phyloP scores from a whole-genome alignment of 2,797 vertebrate species.

The Octomys mimax region DNA sequence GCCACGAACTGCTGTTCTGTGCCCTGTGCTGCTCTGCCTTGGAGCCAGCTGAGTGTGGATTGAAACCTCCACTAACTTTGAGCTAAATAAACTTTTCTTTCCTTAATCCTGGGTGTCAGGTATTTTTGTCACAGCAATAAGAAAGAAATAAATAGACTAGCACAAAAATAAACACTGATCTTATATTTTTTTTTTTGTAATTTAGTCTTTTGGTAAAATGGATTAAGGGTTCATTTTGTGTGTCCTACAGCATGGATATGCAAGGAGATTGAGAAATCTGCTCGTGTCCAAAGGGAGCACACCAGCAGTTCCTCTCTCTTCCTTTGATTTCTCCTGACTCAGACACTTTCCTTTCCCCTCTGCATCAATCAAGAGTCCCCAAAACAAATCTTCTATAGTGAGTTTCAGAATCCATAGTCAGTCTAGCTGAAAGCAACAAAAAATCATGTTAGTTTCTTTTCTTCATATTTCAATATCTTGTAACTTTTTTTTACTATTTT shows the following conservation, averaged over 20 bases:
- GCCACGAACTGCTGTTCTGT: too few species aligned
- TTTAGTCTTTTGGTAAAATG: neutral
- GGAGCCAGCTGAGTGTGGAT: too few species aligned
- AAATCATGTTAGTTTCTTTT: neutral
- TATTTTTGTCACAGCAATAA: too few species aligned
- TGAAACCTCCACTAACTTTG: too few species aligned
- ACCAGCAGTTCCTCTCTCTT: neutral
- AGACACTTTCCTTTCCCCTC: neutral
- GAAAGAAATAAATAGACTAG: neutral
- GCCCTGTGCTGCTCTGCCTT: too few species aligned
- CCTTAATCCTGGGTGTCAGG: too few species aligned
- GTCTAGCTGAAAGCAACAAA: neutral
- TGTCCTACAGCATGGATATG: neutral
- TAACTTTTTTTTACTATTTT: neutral
- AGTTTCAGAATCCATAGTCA: neutral
- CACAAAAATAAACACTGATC: neutral
- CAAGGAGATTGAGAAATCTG: neutral
- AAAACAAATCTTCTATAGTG: neutral
- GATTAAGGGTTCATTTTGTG: neutral
- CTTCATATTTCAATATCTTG: neutral
- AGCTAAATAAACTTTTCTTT: too few species aligned
- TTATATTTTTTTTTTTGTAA: neutral
- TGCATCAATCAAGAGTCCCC: neutral
- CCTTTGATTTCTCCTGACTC: neutral
- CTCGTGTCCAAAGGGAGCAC: neutral